phyloP scores from a whole-genome alignment of 2,113 vertebrate genomes.

The Apteryx mantelli region DNA sequence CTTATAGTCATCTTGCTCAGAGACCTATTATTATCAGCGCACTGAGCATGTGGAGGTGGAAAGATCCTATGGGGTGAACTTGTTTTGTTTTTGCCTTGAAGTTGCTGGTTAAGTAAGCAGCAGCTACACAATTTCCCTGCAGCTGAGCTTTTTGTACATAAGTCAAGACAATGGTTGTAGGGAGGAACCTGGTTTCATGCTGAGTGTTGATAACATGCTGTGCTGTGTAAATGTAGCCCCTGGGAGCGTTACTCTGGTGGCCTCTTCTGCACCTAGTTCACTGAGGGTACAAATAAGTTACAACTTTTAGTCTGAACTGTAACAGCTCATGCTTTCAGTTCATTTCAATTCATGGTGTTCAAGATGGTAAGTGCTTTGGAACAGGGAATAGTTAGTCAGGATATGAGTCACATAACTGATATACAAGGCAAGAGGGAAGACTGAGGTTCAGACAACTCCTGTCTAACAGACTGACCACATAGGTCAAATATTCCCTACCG shows the following conservation, averaged over 20 bases:
- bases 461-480: neutral
- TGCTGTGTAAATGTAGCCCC: neutral
- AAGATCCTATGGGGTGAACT: neutral
- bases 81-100: neutral
- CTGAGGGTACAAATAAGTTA: neutral
- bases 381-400: neutral
- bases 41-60: neutral
- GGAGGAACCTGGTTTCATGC: neutral
- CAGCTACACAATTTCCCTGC: neutral
- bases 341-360: neutral
- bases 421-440: neutral
- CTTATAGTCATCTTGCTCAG: neutral
- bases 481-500: neutral
- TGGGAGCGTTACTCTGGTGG: neutral
- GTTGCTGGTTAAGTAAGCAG: neutral
- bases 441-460: neutral
- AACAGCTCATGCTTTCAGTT: neutral
- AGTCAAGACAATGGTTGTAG: neutral
- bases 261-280: neutral
- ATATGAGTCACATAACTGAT: neutral
- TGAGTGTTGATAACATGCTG: neutral
- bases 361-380: neutral
- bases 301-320: neutral
- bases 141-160: neutral
- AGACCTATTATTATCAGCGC: neutral